Evolutionary conservation across 2,888 invertebrate genomes (phyloP), one percentile per base, ranked within the genome.

Genomic region (Cephus spinipes): DNA sequence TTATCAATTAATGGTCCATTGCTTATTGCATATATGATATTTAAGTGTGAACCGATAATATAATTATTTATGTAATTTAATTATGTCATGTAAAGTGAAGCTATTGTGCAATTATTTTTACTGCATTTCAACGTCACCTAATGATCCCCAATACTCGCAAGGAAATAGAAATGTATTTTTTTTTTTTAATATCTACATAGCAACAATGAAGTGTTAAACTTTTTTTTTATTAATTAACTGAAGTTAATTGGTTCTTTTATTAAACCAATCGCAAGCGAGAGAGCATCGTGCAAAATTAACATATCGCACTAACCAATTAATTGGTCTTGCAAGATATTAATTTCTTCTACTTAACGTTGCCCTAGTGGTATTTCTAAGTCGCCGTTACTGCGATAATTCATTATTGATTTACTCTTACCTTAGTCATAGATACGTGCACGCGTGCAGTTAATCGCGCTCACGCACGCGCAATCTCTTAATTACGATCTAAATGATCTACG

Each of bases 211-310:
- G 23, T 55, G 9, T 9, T 2, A 23, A 23, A 15, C 40, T 23
- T 9, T 55, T 40, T 36, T 15, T 23, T 55, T 23, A 55, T 55
- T 9, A 23, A 23, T 23, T 23, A 55, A 23, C 55, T 15, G 55
- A 55, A 23, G 9, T 23, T 55, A 23, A 55, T 55, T 55, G 55
- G 55, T 55, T 23, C 9, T 55, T 6, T 55, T 23, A 55, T 55
- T 55, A 23, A 55, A 55, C 9, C 73, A 31, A 79, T 75, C 71
- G 71, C 81, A 77, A 81, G 77, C 77, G 79, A 79, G 79, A 79
- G 40, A 77, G 71, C 73, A 78, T 71, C 74, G 68, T 55, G 40
- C 35, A 74, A 73, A 34, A 79, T 77, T 74, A 75, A 77, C 73
- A 76, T 68, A 76, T 80, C 76, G 80, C 76, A 79, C 15, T 73